A percentile compares a stretch with the other conserved stretches of the same genome.
Conservation (phyloP, 2,797 vertebrate species). For the Clarias laeviceps region DNA sequence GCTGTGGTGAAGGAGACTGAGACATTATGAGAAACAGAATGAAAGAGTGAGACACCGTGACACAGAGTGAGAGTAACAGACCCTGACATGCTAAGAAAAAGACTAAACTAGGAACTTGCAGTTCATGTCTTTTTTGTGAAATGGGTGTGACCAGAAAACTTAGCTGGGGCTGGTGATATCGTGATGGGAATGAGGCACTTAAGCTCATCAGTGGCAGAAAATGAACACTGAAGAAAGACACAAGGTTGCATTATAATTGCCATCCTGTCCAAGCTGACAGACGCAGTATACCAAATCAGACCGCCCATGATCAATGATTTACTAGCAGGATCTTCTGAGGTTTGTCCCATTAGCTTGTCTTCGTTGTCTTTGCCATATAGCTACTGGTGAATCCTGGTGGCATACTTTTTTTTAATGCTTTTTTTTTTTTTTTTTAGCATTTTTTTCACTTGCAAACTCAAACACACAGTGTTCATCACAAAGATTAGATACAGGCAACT, state of each 20-base stretch:
- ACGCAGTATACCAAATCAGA: neutral
- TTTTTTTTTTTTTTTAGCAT: too few relatives aligned
- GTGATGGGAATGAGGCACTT: neutral
- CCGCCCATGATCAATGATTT: neutral
- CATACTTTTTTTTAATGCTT: too few relatives aligned
- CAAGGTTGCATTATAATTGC: neutral
- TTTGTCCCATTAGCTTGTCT: neutral
- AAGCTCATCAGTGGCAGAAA: neutral
- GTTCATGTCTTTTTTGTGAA: neutral
- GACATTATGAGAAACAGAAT: neutral
- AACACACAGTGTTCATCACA: too few relatives aligned
- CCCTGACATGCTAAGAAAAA: neutral
- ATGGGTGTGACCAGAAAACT: neutral
- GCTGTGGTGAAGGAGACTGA: conserved; percentile 39
- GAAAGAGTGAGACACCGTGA: neutral
- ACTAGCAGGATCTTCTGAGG: neutral
- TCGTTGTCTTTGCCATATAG: neutral
- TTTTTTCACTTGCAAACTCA: too few relatives aligned
- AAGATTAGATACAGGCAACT: too few relatives aligned
- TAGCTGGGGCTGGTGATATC: neutral
- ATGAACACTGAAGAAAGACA: neutral
- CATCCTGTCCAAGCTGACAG: neutral
- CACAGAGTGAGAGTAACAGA: neutral
- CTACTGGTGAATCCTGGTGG: neutral
- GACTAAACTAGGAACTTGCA: conserved; percentile 2